Conservation (phyloP, 2,113 vertebrate species). For the Syrrhaptes paradoxus region DNA sequence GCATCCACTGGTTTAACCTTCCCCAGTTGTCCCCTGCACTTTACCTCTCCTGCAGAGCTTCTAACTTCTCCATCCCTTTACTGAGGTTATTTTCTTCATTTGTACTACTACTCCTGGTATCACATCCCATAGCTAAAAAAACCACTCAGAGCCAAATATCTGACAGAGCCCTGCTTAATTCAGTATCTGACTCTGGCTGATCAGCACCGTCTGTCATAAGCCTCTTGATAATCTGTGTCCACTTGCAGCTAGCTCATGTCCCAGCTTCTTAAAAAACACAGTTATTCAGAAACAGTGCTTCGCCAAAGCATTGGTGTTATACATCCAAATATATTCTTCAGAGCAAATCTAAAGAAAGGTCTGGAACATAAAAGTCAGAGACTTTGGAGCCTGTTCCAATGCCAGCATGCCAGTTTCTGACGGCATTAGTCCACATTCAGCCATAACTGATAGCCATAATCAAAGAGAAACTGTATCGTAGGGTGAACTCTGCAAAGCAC, state of each 20-base stretch:
- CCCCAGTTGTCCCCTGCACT: background rate
- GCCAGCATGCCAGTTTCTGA: background rate
- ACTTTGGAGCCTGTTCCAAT: constrained; percentile 9
- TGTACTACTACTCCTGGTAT: background rate
- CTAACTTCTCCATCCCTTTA: background rate
- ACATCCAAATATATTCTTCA: background rate
- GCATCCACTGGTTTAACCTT: background rate
- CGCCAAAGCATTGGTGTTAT: background rate
- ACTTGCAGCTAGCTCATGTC: background rate
- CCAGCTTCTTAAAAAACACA: constrained; percentile 9
- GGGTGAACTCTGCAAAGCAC: background rate
- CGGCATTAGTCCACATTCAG: background rate
- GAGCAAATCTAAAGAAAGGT: background rate
- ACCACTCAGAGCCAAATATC: background rate
- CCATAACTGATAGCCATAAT: background rate
- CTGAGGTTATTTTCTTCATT: background rate
- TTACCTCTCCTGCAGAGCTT: background rate
- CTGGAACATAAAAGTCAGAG: background rate
- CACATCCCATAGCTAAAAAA: background rate
- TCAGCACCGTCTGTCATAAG: background rate
- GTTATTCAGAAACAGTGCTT: background rate
- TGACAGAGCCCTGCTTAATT: background rate
- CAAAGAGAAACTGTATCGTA: background rate
- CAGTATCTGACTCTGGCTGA: constrained; percentile 6
- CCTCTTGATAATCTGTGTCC: constrained; percentile 27